Base-by-base conservation (phyloP, 2,888 invertebrate species). In the Sisyra terminalis region DNA sequence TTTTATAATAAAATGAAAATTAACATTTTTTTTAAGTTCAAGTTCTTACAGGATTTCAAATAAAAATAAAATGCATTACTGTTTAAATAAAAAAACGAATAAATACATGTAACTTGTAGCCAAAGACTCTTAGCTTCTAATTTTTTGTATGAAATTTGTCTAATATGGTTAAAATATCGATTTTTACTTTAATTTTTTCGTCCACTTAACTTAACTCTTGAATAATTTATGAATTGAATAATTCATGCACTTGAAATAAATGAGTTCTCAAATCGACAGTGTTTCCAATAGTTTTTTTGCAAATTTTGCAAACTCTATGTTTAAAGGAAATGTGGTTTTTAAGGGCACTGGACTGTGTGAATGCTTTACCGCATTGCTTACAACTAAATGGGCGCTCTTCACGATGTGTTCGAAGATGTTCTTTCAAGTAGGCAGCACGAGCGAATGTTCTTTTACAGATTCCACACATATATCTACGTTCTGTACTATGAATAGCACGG, bases 281-380 rank as follows among this genome's bases (percentile, higher is more conserved):
- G 40, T 51, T 46, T 5, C 52, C 52, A 3, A 51, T 43, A 11
- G 45, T 39, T 17, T 43, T 10, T 4, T 45, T 42, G 42, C 52
- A 52, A 32, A 46, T 30, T 4, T 45, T 38, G 36, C 52, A 52
- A 11, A 13, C 16, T 13, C 48, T 46, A 37, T 52, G 52, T 29
- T 47, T 46, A 10, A 49, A 49, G 18, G 39, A 45, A 40, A 48
- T 48, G 44, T 58, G 57, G 36, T 52, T 55, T 4, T 48, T 46
- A 46, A 55, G 50, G 29, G 55, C 54, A 39, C 53, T 52, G n/a
- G 51, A 49, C 43, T 57, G 56, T 31, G 54, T 50, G 44, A 56
- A 57, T 5, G 48, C 47, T n/a, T 44, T 41, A 14, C 34, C 30
- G 42, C 52, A 51, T 43, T 44, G 45, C 32, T 49, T 35, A 43